These are phyloP conservation scores for Gymnothorax javanicus DNA, from an alignment of 2,797 vertebrate species.

Conservation along the genomic window DNA sequence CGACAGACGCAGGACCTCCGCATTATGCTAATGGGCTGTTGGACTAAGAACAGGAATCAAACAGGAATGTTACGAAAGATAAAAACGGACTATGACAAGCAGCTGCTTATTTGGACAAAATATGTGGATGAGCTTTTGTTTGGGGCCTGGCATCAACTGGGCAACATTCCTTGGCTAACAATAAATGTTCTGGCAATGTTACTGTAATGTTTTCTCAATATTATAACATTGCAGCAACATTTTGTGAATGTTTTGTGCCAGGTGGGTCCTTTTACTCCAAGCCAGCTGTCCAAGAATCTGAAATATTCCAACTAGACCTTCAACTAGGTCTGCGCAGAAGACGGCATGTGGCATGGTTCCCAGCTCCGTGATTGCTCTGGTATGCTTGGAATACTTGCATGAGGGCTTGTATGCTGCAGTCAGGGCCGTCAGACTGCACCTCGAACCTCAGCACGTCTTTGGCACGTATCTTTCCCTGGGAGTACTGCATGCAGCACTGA, in stretches of 20 bases:
- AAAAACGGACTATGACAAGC: constrained; percentile 63
- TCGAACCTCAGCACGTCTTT: constrained; percentile 81
- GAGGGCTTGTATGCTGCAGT: constrained; percentile 83
- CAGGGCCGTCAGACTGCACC: constrained; percentile 79
- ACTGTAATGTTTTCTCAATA: too few species aligned
- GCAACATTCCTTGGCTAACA: too few species aligned
- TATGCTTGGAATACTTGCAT: constrained; percentile 82
- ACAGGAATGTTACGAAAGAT: constrained; percentile 49
- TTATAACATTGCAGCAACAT: too few species aligned
- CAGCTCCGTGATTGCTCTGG: constrained; percentile 54
- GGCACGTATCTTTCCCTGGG: constrained; percentile 77
- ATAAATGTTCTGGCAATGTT: too few species aligned
- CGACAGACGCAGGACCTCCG: too few species aligned
- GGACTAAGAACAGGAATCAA: constrained; percentile 35
- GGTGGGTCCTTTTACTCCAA: constrained; percentile 28
- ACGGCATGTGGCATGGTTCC: constrained; percentile 68
- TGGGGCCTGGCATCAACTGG: too few species aligned
- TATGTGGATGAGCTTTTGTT: constrained; percentile 1
- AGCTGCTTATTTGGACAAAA: constrained; percentile 47
- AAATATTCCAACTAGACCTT: constrained; percentile 52
- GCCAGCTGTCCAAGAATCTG: constrained; percentile 32
- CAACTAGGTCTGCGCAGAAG: constrained; percentile 58
- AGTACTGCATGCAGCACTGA: constrained; percentile 82
- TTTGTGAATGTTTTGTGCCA: not conserved
- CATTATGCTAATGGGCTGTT: too few species aligned